Evolutionary conservation across 2,113 vertebrate genomes (phyloP).

Genomic region (Collichthys lucidus): DNA sequence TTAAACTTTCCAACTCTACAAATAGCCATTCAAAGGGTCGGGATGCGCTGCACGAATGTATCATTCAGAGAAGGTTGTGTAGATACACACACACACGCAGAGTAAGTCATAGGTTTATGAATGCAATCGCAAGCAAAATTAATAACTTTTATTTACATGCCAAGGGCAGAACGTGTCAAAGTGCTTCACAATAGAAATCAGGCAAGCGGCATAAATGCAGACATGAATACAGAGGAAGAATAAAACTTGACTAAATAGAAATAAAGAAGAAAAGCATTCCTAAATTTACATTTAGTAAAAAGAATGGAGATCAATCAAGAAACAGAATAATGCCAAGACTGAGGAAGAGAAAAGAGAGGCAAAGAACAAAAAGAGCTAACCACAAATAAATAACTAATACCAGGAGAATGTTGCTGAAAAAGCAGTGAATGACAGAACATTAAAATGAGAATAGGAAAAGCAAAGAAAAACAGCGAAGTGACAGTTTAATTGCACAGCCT

Average conservation of each 20-base stretch:
- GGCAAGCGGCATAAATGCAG: background rate
- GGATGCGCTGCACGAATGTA: background rate
- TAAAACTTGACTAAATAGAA: background rate
- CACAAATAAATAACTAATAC: background rate
- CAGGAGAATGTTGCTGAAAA: background rate
- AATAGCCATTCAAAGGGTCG: conserved; percentile 3
- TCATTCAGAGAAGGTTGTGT: background rate
- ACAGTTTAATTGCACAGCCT: conserved; percentile 28
- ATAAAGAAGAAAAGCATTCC: background rate
- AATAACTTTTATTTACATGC: background rate
- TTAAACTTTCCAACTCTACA: conserved; percentile 26
- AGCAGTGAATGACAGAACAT: conserved; percentile 31
- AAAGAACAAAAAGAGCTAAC: background rate
- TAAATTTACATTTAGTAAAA: background rate
- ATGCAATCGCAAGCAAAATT: background rate
- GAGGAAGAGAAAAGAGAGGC: background rate
- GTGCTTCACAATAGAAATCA: background rate
- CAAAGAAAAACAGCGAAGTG: conserved; percentile 1
- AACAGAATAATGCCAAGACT: background rate
- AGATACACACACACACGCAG: background rate
- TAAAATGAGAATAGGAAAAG: conserved; percentile 3
- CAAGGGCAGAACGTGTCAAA: background rate
- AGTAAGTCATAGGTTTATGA: too few relatives aligned
- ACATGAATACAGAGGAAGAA: background rate
- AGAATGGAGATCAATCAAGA: background rate